Percentiles rank a stretch among this genome's conserved stretches.
phyloP scores from a whole-genome alignment of 2,113 vertebrate species.

The Scytalopus superciliaris region DNA sequence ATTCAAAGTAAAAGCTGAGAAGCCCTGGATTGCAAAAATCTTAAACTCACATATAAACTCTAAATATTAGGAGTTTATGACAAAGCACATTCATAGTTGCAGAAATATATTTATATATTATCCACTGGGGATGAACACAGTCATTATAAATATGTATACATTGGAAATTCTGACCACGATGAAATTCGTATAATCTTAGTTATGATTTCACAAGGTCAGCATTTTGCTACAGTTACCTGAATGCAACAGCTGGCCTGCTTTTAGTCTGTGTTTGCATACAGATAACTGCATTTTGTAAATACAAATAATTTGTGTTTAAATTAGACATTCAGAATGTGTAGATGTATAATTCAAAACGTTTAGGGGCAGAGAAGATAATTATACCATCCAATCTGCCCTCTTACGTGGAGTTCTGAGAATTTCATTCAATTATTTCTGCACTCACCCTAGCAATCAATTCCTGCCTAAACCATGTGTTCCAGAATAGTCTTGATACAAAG shows the following conservation, averaged over 20 bases:
- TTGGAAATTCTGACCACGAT: neutral
- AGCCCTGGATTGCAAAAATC: neutral
- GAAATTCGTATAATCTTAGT: neutral
- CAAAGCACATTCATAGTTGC: neutral
- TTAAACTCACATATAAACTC: neutral
- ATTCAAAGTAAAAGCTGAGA: neutral
- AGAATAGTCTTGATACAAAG: neutral
- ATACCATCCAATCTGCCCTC: neutral
- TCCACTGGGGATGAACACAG: neutral
- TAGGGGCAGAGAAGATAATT: neutral
- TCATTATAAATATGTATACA: neutral
- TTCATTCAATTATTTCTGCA: neutral
- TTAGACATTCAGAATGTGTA: neutral
- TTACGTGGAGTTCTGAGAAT: neutral
- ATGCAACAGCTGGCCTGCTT: neutral
- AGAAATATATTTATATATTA: neutral
- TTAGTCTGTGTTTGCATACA: neutral
- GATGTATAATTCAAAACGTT: neutral
- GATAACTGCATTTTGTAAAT: neutral
- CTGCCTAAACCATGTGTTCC: neutral
- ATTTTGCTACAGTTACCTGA: slow-evolving; percentile 4
- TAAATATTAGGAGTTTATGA: neutral
- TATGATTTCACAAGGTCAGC: neutral
- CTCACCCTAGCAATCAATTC: neutral
- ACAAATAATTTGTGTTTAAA: neutral